These are phyloP conservation scores for Tolypeutes matacus DNA, from an alignment of 2,797 vertebrate species.

Conservation along the genomic window DNA sequence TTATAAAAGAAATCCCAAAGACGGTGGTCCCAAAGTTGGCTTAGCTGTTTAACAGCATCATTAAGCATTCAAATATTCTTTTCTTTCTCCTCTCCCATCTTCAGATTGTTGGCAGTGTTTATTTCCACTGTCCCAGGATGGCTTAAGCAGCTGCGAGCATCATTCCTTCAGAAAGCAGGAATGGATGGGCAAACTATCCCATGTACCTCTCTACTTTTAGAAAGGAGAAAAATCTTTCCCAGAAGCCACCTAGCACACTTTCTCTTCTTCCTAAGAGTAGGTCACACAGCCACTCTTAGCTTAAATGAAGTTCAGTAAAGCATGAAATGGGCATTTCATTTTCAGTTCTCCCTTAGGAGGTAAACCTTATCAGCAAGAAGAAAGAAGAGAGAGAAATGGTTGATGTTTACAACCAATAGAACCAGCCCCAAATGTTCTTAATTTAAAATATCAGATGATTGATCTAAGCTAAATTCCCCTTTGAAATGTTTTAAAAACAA, in stretches of 20 bases:
- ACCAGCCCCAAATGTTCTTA: background rate
- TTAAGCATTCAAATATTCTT: background rate
- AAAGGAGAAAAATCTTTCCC: background rate
- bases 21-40: background rate
- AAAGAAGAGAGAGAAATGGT: background rate
- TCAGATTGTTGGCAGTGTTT: background rate
- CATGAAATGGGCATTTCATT: background rate
- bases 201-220: background rate
- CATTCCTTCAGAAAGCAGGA: background rate
- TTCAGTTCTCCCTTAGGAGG: background rate
- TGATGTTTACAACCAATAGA: background rate
- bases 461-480: background rate
- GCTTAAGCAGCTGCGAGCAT: background rate
- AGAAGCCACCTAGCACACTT: background rate
- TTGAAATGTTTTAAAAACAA: background rate
- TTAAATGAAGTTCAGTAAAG: background rate
- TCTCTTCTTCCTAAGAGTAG: background rate
- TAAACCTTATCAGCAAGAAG: background rate
- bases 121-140: background rate
- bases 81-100: background rate
- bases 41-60: background rate
- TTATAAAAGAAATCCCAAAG: background rate
- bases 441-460: background rate
- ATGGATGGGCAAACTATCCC: background rate
- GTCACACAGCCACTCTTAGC: background rate